A percentile compares a stretch with the other conserved stretches of the same genome.
These are phyloP conservation scores for Chascanopsetta lugubris DNA, from an alignment of 2,113 vertebrate genomes.

Conservation along the genomic window DNA sequence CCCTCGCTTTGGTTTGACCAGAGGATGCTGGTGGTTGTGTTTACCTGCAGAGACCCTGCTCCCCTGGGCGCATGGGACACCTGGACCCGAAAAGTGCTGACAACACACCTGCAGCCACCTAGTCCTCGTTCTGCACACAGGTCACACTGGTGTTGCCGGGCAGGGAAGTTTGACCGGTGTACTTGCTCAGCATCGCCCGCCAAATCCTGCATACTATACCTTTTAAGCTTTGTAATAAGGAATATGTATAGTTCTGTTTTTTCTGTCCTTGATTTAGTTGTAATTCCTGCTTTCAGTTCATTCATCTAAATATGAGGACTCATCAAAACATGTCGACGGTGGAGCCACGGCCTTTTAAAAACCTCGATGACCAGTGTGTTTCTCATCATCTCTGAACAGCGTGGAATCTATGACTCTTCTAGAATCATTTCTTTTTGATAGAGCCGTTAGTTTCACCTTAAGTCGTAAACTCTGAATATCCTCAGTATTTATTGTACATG, in stretches of 20 bases:
- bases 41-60: no score
- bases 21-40: no score
- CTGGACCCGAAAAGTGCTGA: no score
- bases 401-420: conserved; percentile 33
- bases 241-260: neutral
- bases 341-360: conserved; percentile 35
- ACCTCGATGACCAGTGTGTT: conserved; percentile 21
- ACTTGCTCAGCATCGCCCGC: no score
- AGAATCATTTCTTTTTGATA: conserved; percentile 21
- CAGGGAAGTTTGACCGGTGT: no score
- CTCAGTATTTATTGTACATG: conserved; percentile 33
- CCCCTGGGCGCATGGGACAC: no score
- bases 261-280: conserved; percentile 14
- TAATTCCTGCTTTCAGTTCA: conserved; percentile 17
- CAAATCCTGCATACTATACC: no score
- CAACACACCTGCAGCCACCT: no score
- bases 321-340: neutral
- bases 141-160: no score
- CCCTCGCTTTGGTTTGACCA: no score
- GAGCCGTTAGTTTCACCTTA: conserved; percentile 14
- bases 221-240: no score
- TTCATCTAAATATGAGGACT: conserved; percentile 25
- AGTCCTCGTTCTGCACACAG: no score
- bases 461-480: conserved; percentile 12
- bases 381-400: conserved; percentile 31